Conservation (phyloP, 1,140 invertebrate species). For the Procambarus clarkii region DNA sequence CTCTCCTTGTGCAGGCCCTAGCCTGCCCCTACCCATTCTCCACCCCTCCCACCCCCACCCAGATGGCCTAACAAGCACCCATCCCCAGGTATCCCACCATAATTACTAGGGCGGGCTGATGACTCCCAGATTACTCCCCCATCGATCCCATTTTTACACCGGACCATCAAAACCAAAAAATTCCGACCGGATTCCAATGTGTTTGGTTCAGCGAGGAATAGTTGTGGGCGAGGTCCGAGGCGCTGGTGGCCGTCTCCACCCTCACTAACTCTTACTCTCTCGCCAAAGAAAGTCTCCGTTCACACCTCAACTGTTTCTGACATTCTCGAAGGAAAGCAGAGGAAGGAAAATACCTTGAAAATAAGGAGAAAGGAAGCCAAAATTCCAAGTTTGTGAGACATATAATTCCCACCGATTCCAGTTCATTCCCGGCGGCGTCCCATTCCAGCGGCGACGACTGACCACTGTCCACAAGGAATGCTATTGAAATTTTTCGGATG, state of each 20-base stretch:
- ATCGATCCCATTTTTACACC: conserved; percentile 44
- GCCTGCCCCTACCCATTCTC: background rate
- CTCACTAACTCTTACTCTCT: too few species aligned
- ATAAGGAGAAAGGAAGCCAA: background rate
- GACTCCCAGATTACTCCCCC: conserved; percentile 4
- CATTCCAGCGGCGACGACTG: conserved; percentile 29
- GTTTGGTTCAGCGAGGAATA: conserved; percentile 12
- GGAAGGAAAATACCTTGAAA: background rate
- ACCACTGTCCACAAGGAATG: conserved; percentile 62
- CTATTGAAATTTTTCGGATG: conserved; percentile 64
- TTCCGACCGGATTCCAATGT: background rate
- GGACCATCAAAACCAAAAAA: conserved; percentile 20
- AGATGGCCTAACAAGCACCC: background rate
- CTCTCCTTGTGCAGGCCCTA: too few species aligned
- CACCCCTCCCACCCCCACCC: background rate
- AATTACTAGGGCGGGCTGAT: conserved; percentile 29
- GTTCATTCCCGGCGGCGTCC: conserved; percentile 36
- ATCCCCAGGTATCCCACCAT: background rate
- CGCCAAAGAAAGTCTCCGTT: too few species aligned
- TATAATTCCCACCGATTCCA: conserved; percentile 38
- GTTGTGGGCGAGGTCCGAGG: background rate
- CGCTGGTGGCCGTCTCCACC: background rate
- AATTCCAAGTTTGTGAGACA: background rate
- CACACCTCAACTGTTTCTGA: too few species aligned
- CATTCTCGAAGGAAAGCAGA: too few species aligned